Evolutionary conservation across 2,797 vertebrate species (phyloP).

Genomic region (Leptatherina wallacei): DNA sequence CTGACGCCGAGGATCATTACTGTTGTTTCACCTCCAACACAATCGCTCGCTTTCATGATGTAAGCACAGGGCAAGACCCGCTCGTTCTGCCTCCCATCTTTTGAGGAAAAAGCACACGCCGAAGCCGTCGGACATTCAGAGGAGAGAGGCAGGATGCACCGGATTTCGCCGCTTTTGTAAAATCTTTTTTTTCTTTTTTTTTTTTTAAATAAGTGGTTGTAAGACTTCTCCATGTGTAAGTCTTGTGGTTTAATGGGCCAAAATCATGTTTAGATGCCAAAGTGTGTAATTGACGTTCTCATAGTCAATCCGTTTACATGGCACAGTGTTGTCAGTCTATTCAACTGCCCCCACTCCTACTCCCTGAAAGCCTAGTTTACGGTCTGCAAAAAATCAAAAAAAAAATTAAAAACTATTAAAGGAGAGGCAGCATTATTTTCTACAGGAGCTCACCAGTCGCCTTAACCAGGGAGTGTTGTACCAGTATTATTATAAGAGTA

Average conservation of each 20-base stretch:
- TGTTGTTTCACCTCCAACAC: constrained; percentile 53
- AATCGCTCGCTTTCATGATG: constrained; percentile 65
- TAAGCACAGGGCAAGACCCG: constrained; percentile 73
- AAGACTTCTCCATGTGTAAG: constrained; percentile 54
- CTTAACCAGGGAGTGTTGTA: constrained; percentile 83
- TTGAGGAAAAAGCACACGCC: constrained; percentile 55
- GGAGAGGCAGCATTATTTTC: constrained; percentile 83
- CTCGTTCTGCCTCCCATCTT: constrained; percentile 48
- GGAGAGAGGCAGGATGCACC: constrained; percentile 32
- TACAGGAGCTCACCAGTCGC: constrained; percentile 85
- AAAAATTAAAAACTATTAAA: constrained; percentile 47
- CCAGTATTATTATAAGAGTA: constrained; percentile 77
- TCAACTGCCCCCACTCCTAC: constrained; percentile 67
- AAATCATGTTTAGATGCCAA: constrained; percentile 80
- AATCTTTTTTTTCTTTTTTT: constrained; percentile 5
- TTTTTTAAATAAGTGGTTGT: constrained; percentile 12
- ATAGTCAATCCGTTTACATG: constrained; percentile 81
- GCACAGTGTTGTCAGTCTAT: constrained; percentile 77
- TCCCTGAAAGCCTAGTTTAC: constrained; percentile 84
- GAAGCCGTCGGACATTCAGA: not conserved
- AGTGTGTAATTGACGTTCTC: constrained; percentile 78
- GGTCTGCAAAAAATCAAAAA: constrained; percentile 73
- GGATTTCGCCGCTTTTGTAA: constrained; percentile 1
- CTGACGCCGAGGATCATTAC: constrained; percentile 46
- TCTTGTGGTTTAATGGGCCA: constrained; percentile 66